These are phyloP conservation scores for Agonopterix subpropinquella DNA, from an alignment of 2,888 invertebrate species.

Conservation along the genomic window DNA sequence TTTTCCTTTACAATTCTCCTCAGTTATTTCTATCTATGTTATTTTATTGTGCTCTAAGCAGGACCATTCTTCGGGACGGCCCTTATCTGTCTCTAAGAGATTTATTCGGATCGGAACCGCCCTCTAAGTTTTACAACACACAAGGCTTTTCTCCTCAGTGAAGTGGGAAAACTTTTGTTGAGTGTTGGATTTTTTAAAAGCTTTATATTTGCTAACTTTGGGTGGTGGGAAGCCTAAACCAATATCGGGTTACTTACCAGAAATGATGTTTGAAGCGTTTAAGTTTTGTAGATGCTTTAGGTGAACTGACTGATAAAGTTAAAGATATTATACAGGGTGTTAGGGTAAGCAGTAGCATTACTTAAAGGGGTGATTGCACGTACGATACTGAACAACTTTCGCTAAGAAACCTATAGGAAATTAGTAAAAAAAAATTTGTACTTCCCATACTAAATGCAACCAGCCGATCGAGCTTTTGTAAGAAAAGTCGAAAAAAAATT, in stretches of 20 bases:
- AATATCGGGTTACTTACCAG: not conserved
- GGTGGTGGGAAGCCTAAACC: constrained; percentile 1
- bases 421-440: no score
- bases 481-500: no score
- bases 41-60: constrained; percentile 42
- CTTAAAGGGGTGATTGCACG: no score
- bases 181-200: constrained; percentile 18
- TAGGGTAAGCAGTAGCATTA: no score
- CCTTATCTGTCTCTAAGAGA: constrained; percentile 44
- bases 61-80: constrained; percentile 27
- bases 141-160: constrained; percentile 11
- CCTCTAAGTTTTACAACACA: constrained; percentile 19
- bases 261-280: no score
- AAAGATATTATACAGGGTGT: no score
- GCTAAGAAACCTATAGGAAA: no score
- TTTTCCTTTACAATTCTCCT: constrained; percentile 16
- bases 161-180: constrained; percentile 12
- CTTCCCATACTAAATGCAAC: no score
- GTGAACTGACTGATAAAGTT: no score
- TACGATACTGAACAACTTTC: no score
- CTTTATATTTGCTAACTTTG: constrained; percentile 5
- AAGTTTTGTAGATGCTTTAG: no score
- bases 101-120: constrained; percentile 32
- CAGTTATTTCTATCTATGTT: constrained; percentile 28
- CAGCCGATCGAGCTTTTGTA: no score